Base-by-base conservation (phyloP, 2,888 invertebrate genomes). In the Mesopsocus fuscifrons region DNA sequence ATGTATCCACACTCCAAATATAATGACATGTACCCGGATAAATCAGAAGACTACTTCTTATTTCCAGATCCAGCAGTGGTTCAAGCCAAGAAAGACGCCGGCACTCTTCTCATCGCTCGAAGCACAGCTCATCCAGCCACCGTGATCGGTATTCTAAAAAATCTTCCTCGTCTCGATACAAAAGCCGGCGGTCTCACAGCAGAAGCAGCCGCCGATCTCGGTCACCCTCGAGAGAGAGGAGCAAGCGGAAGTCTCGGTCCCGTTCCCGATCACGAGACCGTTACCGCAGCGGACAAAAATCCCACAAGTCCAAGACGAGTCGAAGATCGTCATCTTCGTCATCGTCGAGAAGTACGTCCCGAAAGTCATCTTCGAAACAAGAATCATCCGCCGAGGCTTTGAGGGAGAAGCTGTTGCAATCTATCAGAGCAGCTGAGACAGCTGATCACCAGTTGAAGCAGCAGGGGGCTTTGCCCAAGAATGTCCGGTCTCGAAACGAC, bases 401-500 rank as follows among this genome's bases (percentile, higher is more conserved):
- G 9, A 41, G 33, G 15, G 44, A 42, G 8, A 47, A 49, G 18
- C 38, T 49, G 22, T 46, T 46, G 32, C 35, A 43, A 21, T 47
- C 49, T 15, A 48, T 49, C 5, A 46, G 44, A 32, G 49, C 49
- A 15, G 49, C 49, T 16, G 47, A 49, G 34, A 45, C 46, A 13
- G 49, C 48, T 3, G 49, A 49, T 41, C 35, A 46, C 20, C 45
- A 46, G 43, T 44, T 49, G 16, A 41, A 47, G 13, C 46, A 48
- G 40, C 49, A 49, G 31, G 48, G 49, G 2, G 42, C 48, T 41
- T 23, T 41, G 23, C 41, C 41, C 4, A 41, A 30, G 26, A 15
- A 22, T 23, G 30, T 41, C 13, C 20, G 26, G 23, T 41, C 34
- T 30, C 22, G 43, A 13, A 35, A 35, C 13, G 44, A 45, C n/a